Base-by-base conservation (phyloP, 2,888 invertebrate species). In the Strigamia maritima region DNA sequence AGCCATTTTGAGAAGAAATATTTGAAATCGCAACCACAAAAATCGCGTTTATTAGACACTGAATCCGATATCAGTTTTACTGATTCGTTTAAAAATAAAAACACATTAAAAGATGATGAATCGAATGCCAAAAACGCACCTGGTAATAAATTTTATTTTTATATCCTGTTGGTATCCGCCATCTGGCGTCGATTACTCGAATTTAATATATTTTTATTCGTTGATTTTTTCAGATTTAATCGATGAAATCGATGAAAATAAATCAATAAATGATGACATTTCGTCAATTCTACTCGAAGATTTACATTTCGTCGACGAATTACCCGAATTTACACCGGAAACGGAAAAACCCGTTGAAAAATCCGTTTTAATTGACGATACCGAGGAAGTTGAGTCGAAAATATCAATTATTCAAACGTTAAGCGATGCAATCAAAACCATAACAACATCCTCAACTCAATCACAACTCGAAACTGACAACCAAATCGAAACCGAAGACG, bases 1-100 rank as follows among this genome's bases (percentile, higher is more conserved):
- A 26, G 14, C 24, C 70, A 70, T 28, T 70, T 26, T 16, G 70
- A 70, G n/a, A 14, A 70, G 26, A 70, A 70, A 28, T 70, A 70
- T 70, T 70, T 70, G 14, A 70, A 28, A 70, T 70, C 70, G 70
- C 70, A 70, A 26, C 70, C 70, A 1, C 70, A 10, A n/a, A 70
- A 70, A 70, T 70, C 70, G 24, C 26, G 26, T 70, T 70, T 70
- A 70, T 70, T 70, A 28, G 26, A 26, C 70, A 28, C 1, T 4
- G 70, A 70, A 70, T 70, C 70, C 7, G 70, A 70, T 0, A 70
- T 70, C 3, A 70, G 70, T 28, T 70, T 70, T 16, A 8, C 28
- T 26, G 70, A 70, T 4, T 26, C 28, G 28, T 2, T 4, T 54
- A 8, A 22, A 19, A 6, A 70, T 70, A 28, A 70, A 28, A n/a